Evolutionary conservation across 2,113 vertebrate genomes (phyloP), one percentile per base, ranked within the genome.

Genomic region (Nansenia antarctica): DNA sequence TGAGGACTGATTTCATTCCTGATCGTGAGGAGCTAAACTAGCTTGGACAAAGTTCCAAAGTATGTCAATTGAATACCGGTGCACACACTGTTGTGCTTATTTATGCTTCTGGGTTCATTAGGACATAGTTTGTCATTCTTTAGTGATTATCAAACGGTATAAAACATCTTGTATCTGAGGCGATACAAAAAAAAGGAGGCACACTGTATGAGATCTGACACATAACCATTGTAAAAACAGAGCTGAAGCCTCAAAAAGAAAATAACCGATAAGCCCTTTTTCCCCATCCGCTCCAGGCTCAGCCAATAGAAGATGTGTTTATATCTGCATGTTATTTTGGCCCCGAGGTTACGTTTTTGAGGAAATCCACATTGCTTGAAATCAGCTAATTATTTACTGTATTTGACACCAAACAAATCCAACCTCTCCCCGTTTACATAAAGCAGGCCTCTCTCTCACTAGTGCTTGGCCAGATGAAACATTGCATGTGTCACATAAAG

Each of bases 331-430:
- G 77, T 76, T 65, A 74, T 61, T 69, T 39, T 62, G 66, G 72
- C 59, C 54, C 37, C 29, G 37, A 58, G 73, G 65, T 79, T 72
- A 42, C 55, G 47, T 76, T 72, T 73, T 39, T 82, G 76, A 84
- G 74, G 62, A 80, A 69, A 59, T 80, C 85, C 83, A 78, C 77
- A 81, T 77, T 82, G 80, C 77, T 84, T 77, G 15, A 65, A 80
- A 83, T 84, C 77, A 82, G 81, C 84, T 86, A 86, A 89, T 90
- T 86, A 90, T 85, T 91, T 88, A 85, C 83, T 6, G 53, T 70
- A 74, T 82, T 70, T 86, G 86, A 89, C 88, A 91, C 83, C 78
- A 86, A 87, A 85, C 86, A 89, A 76, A 82, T 79, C 67, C 76
- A 79, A 61, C 67, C 80, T 80, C 73, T 71, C 62, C 0, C 55